These are phyloP conservation scores for Diorhabda sublineata DNA, from an alignment of 1,140 invertebrate genomes.

Conservation along the genomic window DNA sequence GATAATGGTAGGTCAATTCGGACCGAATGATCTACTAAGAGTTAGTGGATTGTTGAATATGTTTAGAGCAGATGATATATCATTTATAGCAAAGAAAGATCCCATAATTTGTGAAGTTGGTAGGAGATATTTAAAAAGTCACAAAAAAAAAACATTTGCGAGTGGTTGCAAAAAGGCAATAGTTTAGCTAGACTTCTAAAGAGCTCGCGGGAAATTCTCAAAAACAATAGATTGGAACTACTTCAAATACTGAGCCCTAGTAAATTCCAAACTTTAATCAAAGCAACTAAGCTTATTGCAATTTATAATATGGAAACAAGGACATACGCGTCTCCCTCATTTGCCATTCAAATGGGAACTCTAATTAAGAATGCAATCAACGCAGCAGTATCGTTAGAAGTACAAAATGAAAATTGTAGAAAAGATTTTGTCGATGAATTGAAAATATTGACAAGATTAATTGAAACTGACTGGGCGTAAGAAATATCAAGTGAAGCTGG, in stretches of 20 bases:
- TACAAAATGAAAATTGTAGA: constrained; percentile 35
- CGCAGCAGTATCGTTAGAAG: constrained; percentile 24
- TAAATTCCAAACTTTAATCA: constrained; percentile 22
- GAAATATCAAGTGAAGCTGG: constrained; percentile 31
- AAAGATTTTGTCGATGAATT: constrained; percentile 39
- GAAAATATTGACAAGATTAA: constrained; percentile 33
- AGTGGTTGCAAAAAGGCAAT: constrained; percentile 26
- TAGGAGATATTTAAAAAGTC: constrained; percentile 25
- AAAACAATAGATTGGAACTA: constrained; percentile 6
- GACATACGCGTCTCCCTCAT: constrained; percentile 15
- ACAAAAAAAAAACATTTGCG: constrained; percentile 32
- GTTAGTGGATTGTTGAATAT: constrained; percentile 13
- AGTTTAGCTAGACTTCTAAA: constrained; percentile 27
- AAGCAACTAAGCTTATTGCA: constrained; percentile 13
- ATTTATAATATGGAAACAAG: constrained; percentile 9
- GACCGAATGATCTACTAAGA: constrained; percentile 17
- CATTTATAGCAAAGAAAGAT: constrained; percentile 29
- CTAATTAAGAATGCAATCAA: constrained; percentile 11
- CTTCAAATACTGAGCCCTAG: constrained; percentile 20
- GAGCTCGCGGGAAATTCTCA: constrained; percentile 18
- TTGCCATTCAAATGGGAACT: constrained; percentile 21
- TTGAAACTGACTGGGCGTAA: no score
- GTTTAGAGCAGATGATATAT: constrained; percentile 29
- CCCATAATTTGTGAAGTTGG: constrained; percentile 31
- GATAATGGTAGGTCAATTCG: constrained; percentile 19